Evolutionary conservation across 2,113 vertebrate genomes (phyloP).

Genomic region (Suricata suricatta): DNA sequence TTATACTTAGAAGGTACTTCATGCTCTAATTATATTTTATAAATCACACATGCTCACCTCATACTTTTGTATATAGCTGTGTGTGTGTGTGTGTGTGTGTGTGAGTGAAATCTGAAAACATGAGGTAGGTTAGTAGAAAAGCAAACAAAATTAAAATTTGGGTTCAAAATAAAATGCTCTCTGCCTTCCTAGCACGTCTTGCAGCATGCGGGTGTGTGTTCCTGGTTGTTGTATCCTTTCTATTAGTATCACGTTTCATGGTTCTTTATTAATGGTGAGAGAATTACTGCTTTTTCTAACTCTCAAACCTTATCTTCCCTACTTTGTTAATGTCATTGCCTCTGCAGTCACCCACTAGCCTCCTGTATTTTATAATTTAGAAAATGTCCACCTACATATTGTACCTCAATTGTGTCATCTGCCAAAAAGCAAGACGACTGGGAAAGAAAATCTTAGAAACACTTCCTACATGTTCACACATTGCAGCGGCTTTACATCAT

Average conservation of each 20-base stretch:
- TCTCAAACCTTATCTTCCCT: constrained; percentile 22
- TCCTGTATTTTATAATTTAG: constrained; percentile 79
- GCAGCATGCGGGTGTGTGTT: not conserved
- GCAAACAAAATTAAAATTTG: not conserved
- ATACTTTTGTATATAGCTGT: not conserved
- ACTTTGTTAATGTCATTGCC: constrained; percentile 60
- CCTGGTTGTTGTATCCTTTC: constrained; percentile 25
- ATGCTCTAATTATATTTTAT: constrained; percentile 16
- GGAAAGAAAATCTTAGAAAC: constrained; percentile 52
- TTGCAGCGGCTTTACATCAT: constrained; percentile 33
- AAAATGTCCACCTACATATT: constrained; percentile 74
- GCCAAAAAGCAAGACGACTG: constrained; percentile 6
- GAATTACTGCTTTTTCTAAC: constrained; percentile 12
- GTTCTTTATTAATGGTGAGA: not conserved
- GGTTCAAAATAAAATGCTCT: not conserved
- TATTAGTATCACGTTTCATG: not conserved
- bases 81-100: not conserved
- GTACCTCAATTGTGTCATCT: constrained; percentile 75
- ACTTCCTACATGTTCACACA: constrained; percentile 56
- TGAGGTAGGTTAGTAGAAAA: not conserved
- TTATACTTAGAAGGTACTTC: constrained; percentile 8
- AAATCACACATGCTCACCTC: constrained; percentile 7
- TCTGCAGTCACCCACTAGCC: constrained; percentile 60
- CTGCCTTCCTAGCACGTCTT: not conserved
- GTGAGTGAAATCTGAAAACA: not conserved